Evolutionary conservation across 1,140 invertebrate species (phyloP), one percentile per base, ranked within the genome.

Genomic region (Drosophila pseudoananassae): DNA sequence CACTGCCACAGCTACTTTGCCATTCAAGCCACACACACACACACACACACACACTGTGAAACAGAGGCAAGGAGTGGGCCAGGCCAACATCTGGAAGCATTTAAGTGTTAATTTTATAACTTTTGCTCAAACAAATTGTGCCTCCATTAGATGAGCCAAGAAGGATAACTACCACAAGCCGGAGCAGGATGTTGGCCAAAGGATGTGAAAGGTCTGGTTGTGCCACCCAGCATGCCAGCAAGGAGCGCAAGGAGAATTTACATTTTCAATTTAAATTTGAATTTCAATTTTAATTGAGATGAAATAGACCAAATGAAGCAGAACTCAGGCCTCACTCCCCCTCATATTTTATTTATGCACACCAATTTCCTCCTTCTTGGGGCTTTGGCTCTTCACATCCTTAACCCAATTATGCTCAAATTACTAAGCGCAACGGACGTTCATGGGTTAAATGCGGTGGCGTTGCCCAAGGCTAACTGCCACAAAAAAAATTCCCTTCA

Each of bases 221-320:
- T 56, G 29, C 45, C 50, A n/a, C 20, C 27, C 33, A 33, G 31
- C 43, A 29, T 15, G 23, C 33, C 33, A 36, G 33, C n/a, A n/a
- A n/a, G n/a, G n/a, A n/a, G n/a, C 33, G 3, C 9, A 9, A 33
- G n/a, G 6, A 33, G 55, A 49, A 78, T 78, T 68, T 83, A 66
- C 79, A 78, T 81, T 81, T 81, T 53, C 78, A 82, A 81, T 80
- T 78, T 63, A 63, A 71, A 77, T 77, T 77, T 71, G 57, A 63
- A 77, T 77, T 77, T 59, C 31, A 68, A 77, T 77, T 70, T 46
- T 51, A 64, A 50, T 61, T 74, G 56, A 46, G 65, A 54, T 68
- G 61, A 69, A 54, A 69, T 54, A 69, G 63, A 69, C 49, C 50
- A 66, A 63, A 66, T 66, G 63, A 66, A 66, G 33, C 55, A 23